Conservation (phyloP, 1,140 invertebrate species). For the Hydropsyche tenuis region DNA sequence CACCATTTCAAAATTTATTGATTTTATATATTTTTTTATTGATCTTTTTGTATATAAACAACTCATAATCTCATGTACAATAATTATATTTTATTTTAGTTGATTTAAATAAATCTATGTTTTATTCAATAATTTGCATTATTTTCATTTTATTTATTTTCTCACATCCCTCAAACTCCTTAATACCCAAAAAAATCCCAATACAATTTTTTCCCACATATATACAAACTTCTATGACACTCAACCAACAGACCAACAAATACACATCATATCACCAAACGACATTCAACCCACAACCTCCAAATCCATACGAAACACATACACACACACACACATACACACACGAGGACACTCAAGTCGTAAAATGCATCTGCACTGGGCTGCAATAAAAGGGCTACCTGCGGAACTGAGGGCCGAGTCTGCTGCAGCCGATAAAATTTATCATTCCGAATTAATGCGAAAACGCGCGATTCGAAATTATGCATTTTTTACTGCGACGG, state of each 20-base stretch:
- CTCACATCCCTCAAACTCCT: background rate
- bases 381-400: constrained; percentile 46
- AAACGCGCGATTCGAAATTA: constrained; percentile 50
- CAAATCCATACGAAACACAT: background rate
- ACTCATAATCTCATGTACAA: background rate
- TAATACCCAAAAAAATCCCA: no score
- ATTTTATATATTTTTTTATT: background rate
- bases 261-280: no score
- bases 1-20: background rate
- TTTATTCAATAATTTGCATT: background rate
- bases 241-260: no score
- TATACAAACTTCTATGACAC: no score
- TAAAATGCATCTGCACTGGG: constrained; percentile 45
- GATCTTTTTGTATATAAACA: background rate
- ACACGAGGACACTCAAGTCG: constrained; percentile 33
- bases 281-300: no score
- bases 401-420: constrained; percentile 41
- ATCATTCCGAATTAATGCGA: constrained; percentile 49
- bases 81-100: background rate
- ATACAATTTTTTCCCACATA: no score
- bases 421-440: constrained; percentile 46
- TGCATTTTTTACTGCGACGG: constrained; percentile 47
- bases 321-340: background rate
- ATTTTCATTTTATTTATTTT: background rate
- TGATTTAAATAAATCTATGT: background rate